Evolutionary conservation across 2,888 invertebrate species (phyloP), one percentile per base, ranked within the genome.

Genomic region (Mythimna lalbum): DNA sequence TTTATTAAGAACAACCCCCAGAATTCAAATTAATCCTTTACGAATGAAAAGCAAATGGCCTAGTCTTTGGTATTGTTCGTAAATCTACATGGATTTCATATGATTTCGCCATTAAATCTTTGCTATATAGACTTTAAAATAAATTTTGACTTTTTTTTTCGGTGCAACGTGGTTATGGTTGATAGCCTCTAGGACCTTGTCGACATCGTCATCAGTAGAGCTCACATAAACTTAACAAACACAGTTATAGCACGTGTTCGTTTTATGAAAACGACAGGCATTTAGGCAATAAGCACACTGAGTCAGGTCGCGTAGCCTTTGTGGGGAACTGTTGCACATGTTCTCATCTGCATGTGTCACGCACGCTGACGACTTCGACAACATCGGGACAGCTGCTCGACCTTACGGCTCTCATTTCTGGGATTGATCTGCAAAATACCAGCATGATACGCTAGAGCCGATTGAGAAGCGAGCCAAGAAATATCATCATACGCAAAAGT

Each of bases 291-390:
- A 63, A 53, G n/a, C 21, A 66, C 33, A 65, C 10, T 27, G 21
- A 67, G 68, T 50, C 80, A 33, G 0, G 23, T n/a, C 68, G 61
- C 80, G 76, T 74, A 23, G n/a, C n/a, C 12, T 9, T 21, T 19
- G 17, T 10, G n/a, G 9, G 49, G 47, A n/a, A 36, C 23, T 62
- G 63, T 74, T 63, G 33, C 63, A 53, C 61, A 33, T 23, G 68
- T 19, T 39, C 50, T 72, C 55, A 33, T 43, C 1, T 31, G 73
- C 47, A n/a, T 47, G 33, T n/a, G 43, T 33, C 9, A 27, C n/a
- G 67, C 21, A 27, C 14, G n/a, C 14, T 14, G 61, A 14, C 9
- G 12, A 14, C 39, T 39, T 12, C 39, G 39, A 39, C 39, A 39
- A 39, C 39, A 39, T 39, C 39, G 39, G 14, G 39, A 39, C 39